A percentile compares a stretch with the other conserved stretches of the same genome.
phyloP scores from a whole-genome alignment of 2,113 vertebrate genomes.

The Nematolebias whitei region DNA sequence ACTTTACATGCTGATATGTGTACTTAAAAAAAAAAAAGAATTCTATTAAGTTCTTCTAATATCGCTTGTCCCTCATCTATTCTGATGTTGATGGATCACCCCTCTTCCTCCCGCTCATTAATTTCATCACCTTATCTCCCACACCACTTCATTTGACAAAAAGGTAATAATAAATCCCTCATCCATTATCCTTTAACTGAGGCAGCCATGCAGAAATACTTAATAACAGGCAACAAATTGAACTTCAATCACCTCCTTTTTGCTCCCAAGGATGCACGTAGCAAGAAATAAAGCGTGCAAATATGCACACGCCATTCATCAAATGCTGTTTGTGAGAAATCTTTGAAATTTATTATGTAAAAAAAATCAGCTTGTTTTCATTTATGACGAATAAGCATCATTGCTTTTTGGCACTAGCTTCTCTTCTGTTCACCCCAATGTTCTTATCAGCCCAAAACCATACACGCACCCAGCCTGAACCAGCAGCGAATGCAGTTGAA shows the following conservation, averaged over 20 bases:
- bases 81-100: constrained; percentile 95
- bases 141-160: constrained; percentile 98
- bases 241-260: constrained; percentile 97
- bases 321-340: constrained; percentile 13
- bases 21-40: constrained; percentile 30
- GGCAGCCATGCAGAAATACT: constrained; percentile 98
- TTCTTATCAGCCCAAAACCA: constrained; percentile 79
- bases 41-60: constrained; percentile 79
- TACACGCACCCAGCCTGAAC: constrained; percentile 53
- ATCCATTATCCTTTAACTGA: constrained; percentile 98
- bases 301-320: constrained; percentile 47
- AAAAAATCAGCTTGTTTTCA: constrained; percentile 4
- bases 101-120: constrained; percentile 97
- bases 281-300: constrained; percentile 84
- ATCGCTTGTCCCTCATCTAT: constrained; percentile 72
- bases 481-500: constrained; percentile 48
- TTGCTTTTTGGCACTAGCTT: constrained; percentile 32
- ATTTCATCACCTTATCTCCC: constrained; percentile 99
- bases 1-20: background rate
- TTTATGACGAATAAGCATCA: constrained; percentile 44
- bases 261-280: constrained; percentile 83
- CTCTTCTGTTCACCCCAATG: constrained; percentile 40
- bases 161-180: constrained; percentile 99
- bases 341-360: background rate
- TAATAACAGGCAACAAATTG: constrained; percentile 99